These are phyloP conservation scores for Threskiornis aethiopicus DNA, from an alignment of 2,797 vertebrate genomes.

Conservation along the genomic window DNA sequence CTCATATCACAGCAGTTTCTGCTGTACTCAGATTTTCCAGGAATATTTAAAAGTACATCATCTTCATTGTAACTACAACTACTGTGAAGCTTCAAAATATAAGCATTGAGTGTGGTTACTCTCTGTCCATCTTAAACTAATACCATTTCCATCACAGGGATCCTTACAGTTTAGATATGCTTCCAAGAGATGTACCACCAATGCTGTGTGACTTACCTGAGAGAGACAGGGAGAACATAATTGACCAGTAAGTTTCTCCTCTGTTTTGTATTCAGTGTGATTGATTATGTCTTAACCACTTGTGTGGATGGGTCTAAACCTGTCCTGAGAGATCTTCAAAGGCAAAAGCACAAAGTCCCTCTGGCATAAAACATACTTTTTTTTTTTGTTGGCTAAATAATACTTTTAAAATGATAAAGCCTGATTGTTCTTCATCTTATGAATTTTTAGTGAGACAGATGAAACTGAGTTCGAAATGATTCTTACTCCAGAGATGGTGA, in stretches of 20 bases:
- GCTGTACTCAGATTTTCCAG: not conserved
- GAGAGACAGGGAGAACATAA: conserved; percentile 69
- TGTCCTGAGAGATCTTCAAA: not conserved
- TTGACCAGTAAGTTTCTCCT: conserved; percentile 56
- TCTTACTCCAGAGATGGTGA: conserved; percentile 76
- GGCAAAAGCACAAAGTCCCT: not conserved
- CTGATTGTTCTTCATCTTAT: not conserved
- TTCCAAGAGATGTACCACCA: conserved; percentile 64
- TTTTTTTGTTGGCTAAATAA: not conserved
- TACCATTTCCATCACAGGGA: conserved; percentile 56
- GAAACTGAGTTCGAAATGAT: conserved; percentile 40
- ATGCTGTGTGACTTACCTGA: conserved; percentile 48
- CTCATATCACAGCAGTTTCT: not conserved
- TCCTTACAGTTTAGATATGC: conserved; percentile 64
- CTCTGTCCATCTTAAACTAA: not conserved
- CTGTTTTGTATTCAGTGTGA: not conserved
- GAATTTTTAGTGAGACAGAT: conserved; percentile 64
- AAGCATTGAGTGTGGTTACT: not conserved
- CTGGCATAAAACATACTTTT: not conserved
- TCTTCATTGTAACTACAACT: not conserved
- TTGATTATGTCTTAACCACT: not conserved
- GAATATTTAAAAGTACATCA: not conserved
- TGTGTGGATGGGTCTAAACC: not conserved
- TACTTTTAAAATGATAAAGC: not conserved
- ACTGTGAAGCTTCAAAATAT: not conserved